These are phyloP conservation scores for Setophaga kirtlandii DNA, from an alignment of 2,113 vertebrate genomes.

Conservation along the genomic window DNA sequence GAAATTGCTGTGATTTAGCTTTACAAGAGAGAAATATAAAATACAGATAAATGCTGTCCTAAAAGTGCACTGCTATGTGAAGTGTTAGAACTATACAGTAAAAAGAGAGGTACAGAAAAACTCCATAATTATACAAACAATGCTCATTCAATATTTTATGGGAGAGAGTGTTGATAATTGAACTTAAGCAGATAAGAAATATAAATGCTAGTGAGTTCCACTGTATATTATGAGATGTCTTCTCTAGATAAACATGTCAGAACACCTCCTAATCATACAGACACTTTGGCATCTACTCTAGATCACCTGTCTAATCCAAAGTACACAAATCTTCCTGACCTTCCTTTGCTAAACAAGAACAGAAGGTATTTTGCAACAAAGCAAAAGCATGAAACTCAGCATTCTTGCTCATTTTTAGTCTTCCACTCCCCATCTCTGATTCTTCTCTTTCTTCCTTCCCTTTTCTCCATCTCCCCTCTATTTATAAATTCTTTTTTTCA, in stretches of 20 bases:
- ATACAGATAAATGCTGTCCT: neutral
- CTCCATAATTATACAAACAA: slow-evolving; percentile 31
- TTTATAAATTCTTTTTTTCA: neutral
- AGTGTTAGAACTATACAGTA: neutral
- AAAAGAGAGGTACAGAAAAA: neutral
- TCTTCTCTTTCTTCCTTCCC: neutral
- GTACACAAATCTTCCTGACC: slow-evolving; percentile 21
- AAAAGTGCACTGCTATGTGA: neutral
- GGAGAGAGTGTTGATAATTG: slow-evolving; percentile 52
- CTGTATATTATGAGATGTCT: slow-evolving; percentile 67
- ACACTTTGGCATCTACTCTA: slow-evolving; percentile 53
- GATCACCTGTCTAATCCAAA: slow-evolving; percentile 59
- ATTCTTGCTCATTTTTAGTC: slow-evolving; percentile 22
- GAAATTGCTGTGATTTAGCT: neutral
- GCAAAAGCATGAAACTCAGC: neutral
- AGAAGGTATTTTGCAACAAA: slow-evolving; percentile 34
- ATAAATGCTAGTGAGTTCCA: slow-evolving; percentile 68
- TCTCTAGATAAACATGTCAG: slow-evolving; percentile 67
- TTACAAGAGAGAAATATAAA: neutral
- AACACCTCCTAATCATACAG: slow-evolving; percentile 54
- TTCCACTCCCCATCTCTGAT: neutral
- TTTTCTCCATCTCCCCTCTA: neutral
- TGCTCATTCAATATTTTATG: slow-evolving; percentile 27
- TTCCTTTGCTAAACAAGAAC: slow-evolving; percentile 14
- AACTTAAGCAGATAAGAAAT: slow-evolving; percentile 66